Evolutionary conservation across 2,113 vertebrate species (phyloP).

Genomic region (Podarcis raffonei): DNA sequence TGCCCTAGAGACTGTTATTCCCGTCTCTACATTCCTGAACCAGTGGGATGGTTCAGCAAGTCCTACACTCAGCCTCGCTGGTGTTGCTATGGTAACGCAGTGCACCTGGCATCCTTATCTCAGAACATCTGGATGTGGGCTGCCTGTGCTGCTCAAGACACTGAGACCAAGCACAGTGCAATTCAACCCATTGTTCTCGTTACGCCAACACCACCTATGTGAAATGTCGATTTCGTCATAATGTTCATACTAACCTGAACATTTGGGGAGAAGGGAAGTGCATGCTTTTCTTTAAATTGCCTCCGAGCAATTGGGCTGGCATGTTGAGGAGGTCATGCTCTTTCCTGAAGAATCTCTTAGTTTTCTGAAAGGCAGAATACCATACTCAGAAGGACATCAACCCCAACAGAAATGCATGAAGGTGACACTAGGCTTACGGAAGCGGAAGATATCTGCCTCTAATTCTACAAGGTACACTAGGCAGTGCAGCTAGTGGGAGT

Average conservation of each 20-base stretch:
- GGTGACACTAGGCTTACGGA: background rate
- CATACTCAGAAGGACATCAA: conserved; percentile 12
- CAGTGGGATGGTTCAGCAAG: no score
- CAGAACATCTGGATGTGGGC: no score
- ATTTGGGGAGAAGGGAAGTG: background rate
- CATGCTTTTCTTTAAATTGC: conserved; percentile 49
- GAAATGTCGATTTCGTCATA: background rate
- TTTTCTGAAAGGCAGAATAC: conserved; percentile 39
- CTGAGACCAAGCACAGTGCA: no score
- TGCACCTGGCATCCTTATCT: no score
- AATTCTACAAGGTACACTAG: conserved; percentile 25
- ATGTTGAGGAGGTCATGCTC: conserved; percentile 34
- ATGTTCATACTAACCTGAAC: conserved; percentile 11
- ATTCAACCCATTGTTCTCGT: no score
- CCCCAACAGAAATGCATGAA: background rate
- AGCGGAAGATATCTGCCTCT: conserved; percentile 35
- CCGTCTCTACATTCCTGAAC: no score
- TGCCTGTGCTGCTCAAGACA: no score
- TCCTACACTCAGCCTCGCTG: no score
- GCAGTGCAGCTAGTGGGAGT: background rate
- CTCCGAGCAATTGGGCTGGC: conserved; percentile 50
- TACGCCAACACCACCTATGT: background rate
- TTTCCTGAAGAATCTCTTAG: conserved; percentile 35
- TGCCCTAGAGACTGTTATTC: no score
- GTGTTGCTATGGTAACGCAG: no score